phyloP scores from a whole-genome alignment of 2,797 vertebrate genomes.

The Sebastes matsubarae region DNA sequence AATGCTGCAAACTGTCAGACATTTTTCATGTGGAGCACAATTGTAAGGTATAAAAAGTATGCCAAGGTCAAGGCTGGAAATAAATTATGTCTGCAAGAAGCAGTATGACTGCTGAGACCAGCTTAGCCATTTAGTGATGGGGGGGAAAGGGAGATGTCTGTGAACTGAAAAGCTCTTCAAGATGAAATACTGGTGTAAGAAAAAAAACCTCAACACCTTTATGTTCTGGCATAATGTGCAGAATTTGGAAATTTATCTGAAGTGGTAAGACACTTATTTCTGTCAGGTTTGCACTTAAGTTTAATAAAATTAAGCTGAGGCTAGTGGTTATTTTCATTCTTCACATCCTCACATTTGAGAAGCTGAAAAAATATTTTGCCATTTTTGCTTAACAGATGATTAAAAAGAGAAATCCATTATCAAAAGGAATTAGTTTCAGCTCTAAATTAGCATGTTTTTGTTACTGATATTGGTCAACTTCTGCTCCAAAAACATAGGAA shows the following conservation, averaged over 20 bases:
- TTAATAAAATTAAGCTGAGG: neutral
- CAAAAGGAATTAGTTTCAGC: neutral
- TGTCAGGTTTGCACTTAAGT: neutral
- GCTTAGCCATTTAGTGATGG: conserved; percentile 15
- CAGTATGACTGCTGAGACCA: conserved; percentile 2
- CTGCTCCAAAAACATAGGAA: neutral
- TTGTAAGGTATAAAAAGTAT: conserved; percentile 18
- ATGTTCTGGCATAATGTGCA: neutral
- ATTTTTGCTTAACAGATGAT: neutral
- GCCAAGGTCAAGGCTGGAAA: conserved; percentile 45
- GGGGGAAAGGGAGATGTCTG: neutral
- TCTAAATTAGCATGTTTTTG: neutral
- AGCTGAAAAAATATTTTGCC: neutral
- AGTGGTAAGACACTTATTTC: neutral
- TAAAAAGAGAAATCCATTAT: neutral
- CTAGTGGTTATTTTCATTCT: neutral
- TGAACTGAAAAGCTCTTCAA: conserved; percentile 5
- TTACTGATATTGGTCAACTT: neutral
- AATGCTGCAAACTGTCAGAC: conserved; percentile 6
- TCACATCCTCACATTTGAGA: neutral
- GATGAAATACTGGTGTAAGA: neutral
- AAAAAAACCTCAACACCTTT: neutral
- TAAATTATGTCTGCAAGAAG: conserved; percentile 44
- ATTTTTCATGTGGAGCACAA: conserved; percentile 27
- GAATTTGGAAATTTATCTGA: neutral